Base-by-base conservation (phyloP, 2,113 vertebrate species). In the Neotoma lepida region DNA sequence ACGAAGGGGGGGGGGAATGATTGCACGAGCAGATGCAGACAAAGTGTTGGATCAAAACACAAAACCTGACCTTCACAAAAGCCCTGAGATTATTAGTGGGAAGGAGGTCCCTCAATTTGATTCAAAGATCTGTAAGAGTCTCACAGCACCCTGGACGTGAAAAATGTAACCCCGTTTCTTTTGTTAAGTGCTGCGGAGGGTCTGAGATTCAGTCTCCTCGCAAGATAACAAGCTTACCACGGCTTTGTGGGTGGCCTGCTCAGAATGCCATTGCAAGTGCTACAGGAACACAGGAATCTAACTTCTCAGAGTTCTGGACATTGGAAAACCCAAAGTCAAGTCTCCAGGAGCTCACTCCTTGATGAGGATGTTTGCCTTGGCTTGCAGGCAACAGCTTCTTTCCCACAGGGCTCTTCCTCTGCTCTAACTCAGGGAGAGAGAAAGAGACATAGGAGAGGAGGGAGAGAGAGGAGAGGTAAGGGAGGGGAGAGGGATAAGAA, bases 121-220 rank as follows among this genome's bases (percentile, higher is more conserved):
- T 90, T 94, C 46, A 94, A 92, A 95, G 24, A 77, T 81, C 70
- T 86, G 70, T 39, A 91, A 96, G 82, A 93, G 49, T 76, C 85
- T 87, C 68, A 30, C 15, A 64, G 66, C 5, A 56, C 44, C 61
- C n/a, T 94, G 88, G 85, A 89, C 35, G 30, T 51, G 81, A 80
- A 64, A 91, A 64, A 66, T 58, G 54, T 63, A 85, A 87, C 46
- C 41, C 64, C 56, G 85, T 94, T 33, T 33, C 24, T 88, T 81
- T 93, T 92, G 39, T 89, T 6, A 66, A 74, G 56, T 71, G 91
- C 81, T 26, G n/a, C 30, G 49, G 94, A 89, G 71, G 18, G 14
- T 49, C 39, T 96, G 68, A 66, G 76, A 70, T 91, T 92, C 44
- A 58, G 56, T 15, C 64, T 77, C 22, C n/a, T 71, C 24, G 2